A percentile compares a stretch with the other conserved stretches of the same genome.
Conservation (phyloP, 2,113 vertebrate species). For the Phoxinus phoxinus region DNA sequence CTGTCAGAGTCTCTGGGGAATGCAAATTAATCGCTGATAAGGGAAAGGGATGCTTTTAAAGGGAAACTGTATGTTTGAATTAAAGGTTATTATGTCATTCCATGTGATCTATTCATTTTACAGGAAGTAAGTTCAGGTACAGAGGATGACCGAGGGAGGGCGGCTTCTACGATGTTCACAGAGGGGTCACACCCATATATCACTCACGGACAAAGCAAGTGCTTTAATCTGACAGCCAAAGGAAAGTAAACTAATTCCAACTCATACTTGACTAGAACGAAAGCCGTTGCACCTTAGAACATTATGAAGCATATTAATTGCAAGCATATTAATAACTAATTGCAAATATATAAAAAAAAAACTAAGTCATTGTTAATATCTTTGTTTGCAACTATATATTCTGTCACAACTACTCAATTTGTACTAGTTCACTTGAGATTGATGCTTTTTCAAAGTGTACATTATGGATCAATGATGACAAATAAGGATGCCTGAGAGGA, state of each 20-base stretch:
- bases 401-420: not conserved
- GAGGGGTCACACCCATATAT: constrained; percentile 30
- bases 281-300: not conserved
- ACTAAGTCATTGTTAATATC: not conserved
- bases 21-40: constrained; percentile 6
- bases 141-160: not conserved
- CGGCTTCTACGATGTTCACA: not conserved
- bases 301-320: not conserved
- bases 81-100: not conserved
- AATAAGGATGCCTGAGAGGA: not conserved
- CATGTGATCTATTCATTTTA: not conserved
- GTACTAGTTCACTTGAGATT: not conserved
- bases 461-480: not conserved
- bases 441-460: not conserved
- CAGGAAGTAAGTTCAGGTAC: not conserved
- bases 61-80: not conserved
- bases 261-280: not conserved
- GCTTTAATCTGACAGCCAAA: constrained; percentile 22
- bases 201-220: constrained; percentile 3
- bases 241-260: constrained; percentile 10
- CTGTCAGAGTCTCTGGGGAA: constrained; percentile 9
- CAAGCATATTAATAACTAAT: not conserved
- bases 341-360: not conserved
- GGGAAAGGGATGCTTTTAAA: constrained; percentile 1
- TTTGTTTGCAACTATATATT: not conserved